phyloP scores from a whole-genome alignment of 2,888 invertebrate genomes.

The Synergus gifuensis region DNA sequence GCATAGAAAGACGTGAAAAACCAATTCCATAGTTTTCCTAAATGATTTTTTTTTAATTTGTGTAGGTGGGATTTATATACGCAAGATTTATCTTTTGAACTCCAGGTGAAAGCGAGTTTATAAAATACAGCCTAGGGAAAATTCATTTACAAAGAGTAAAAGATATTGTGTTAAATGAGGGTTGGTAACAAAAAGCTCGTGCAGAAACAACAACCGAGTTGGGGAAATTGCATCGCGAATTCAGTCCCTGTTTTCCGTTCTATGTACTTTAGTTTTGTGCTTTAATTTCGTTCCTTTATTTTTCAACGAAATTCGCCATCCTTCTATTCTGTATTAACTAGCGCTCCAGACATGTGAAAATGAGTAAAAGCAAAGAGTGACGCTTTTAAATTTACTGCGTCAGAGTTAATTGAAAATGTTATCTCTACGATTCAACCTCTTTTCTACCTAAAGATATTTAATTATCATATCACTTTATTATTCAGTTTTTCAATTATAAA shows the following conservation, averaged over 20 bases:
- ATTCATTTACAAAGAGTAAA: constrained; percentile 32
- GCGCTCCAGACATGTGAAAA: background rate
- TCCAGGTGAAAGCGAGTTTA: constrained; percentile 16
- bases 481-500: no score
- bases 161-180: constrained; percentile 35
- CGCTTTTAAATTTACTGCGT: background rate
- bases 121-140: constrained; percentile 30
- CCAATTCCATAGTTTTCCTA: no score
- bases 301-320: constrained; percentile 17
- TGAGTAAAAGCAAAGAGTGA: constrained; percentile 3
- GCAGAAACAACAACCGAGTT: constrained; percentile 34
- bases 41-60: background rate
- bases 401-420: background rate
- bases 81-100: background rate
- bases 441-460: no score
- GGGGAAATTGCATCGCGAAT: constrained; percentile 39
- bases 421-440: no score
- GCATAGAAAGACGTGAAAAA: no score
- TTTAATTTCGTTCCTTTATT: constrained; percentile 37
- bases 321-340: constrained; percentile 3
- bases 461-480: no score
- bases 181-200: constrained; percentile 33
- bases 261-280: constrained; percentile 22
- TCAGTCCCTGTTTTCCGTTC: constrained; percentile 34
- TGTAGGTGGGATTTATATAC: background rate